phyloP scores from a whole-genome alignment of 2,888 invertebrate genomes.

The Drosophila quinaria region DNA sequence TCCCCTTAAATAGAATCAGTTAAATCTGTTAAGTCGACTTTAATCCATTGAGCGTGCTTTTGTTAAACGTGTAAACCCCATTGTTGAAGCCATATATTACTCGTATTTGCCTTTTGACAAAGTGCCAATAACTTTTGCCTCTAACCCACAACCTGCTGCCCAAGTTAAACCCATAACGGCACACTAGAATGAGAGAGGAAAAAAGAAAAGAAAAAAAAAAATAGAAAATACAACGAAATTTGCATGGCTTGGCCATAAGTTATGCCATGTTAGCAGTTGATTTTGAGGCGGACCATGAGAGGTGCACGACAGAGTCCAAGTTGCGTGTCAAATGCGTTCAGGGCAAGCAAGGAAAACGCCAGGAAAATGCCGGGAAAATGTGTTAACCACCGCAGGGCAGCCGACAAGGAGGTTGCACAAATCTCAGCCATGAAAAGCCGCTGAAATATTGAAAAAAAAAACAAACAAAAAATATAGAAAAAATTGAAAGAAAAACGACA shows the following conservation, averaged over 20 bases:
- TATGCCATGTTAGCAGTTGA: conserved; percentile 82
- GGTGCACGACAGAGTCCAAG: conserved; percentile 45
- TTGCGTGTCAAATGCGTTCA: no score
- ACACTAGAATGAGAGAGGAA: conserved; percentile 19
- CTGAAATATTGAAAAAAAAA: conserved; percentile 60
- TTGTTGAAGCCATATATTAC: conserved; percentile 1
- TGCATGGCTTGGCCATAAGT: conserved; percentile 76
- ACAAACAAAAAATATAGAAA: conserved; percentile 1
- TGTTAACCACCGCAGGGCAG: conserved; percentile 21
- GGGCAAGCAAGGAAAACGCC: conserved; percentile 8
- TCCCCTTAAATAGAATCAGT: background rate
- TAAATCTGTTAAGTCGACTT: background rate
- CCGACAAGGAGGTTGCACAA: conserved; percentile 12
- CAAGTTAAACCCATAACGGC: conserved; percentile 50
- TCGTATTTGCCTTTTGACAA: conserved; percentile 70
- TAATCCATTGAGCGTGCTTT: background rate
- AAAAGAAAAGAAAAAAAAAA: background rate
- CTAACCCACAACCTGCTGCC: conserved; percentile 40
- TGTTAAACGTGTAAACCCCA: conserved; percentile 41
- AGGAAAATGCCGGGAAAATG: conserved; percentile 30
- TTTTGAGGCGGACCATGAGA: conserved; percentile 56
- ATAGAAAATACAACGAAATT: conserved; percentile 48
- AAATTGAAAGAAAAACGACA: conserved; percentile 17
- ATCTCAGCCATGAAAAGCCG: conserved; percentile 49
- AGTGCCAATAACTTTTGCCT: conserved; percentile 78